These are phyloP conservation scores for Catotricha subobsoleta DNA, from an alignment of 2,888 invertebrate species.

Conservation along the genomic window DNA sequence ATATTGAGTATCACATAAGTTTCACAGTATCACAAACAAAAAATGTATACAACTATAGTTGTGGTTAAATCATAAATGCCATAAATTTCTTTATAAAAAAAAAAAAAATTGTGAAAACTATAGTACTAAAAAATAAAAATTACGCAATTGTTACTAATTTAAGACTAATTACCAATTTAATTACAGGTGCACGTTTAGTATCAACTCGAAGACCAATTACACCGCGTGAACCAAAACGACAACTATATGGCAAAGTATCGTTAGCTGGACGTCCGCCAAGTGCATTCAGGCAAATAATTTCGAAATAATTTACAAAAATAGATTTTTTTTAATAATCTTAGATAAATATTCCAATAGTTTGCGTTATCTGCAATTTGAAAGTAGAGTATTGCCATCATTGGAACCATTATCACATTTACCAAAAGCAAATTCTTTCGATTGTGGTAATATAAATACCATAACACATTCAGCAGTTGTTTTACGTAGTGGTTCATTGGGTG, in stretches of 20 bases:
- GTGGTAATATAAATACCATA: too few species aligned
- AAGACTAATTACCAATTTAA: too few species aligned
- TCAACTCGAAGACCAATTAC: constrained; percentile 74
- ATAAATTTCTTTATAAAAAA: too few species aligned
- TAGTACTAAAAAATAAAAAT: too few species aligned
- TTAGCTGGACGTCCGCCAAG: constrained; percentile 48
- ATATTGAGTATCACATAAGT: too few species aligned
- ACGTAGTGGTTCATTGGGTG: not conserved
- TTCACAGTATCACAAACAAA: too few species aligned
- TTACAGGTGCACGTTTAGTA: constrained; percentile 31
- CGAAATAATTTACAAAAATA: not conserved
- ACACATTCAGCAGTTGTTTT: too few species aligned
- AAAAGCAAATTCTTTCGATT: not conserved
- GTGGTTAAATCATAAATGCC: too few species aligned
- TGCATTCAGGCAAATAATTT: constrained; percentile 45
- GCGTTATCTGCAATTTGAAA: constrained; percentile 41
- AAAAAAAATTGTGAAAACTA: too few species aligned
- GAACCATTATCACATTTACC: constrained; percentile 18
- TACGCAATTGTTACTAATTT: too few species aligned
- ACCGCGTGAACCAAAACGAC: constrained; percentile 60
- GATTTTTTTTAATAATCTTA: not conserved
- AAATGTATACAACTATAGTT: too few species aligned
- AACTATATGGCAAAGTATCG: constrained; percentile 45
- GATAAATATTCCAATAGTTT: constrained; percentile 29
- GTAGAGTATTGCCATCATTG: constrained; percentile 25